These are phyloP conservation scores for Taenioides sp. DNA, from an alignment of 2,797 vertebrate genomes.

Conservation along the genomic window DNA sequence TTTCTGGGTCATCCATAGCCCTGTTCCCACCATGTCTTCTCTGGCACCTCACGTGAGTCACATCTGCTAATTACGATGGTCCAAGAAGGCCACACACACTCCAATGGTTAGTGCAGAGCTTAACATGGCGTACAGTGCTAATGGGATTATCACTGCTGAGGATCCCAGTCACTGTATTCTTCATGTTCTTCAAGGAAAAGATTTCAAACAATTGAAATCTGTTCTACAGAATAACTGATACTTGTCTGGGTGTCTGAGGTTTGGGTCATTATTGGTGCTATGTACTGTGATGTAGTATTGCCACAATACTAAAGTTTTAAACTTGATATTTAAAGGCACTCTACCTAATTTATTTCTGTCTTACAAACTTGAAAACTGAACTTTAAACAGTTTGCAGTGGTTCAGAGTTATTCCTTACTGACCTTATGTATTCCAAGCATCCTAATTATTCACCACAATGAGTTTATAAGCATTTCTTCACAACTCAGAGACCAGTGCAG, in stretches of 20 bases:
- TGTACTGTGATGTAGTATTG: background rate
- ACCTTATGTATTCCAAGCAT: too few species aligned
- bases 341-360: too few species aligned
- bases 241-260: background rate
- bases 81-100: slow-evolving; percentile 40
- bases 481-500: too few species aligned
- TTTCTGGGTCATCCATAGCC: slow-evolving; percentile 65
- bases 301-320: too few species aligned
- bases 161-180: slow-evolving; percentile 54
- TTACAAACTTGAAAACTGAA: too few species aligned
- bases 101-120: slow-evolving; percentile 57
- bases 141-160: slow-evolving; percentile 70
- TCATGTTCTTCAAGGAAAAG: slow-evolving; percentile 22
- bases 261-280: background rate
- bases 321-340: too few species aligned
- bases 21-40: slow-evolving; percentile 52
- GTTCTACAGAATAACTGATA: slow-evolving; percentile 1
- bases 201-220: background rate
- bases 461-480: too few species aligned
- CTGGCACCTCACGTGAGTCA: slow-evolving; percentile 65
- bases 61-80: slow-evolving; percentile 61
- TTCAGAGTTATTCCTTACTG: too few species aligned
- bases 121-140: slow-evolving; percentile 57
- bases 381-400: too few species aligned
- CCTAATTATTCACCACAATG: too few species aligned